phyloP scores from a whole-genome alignment of 1,140 invertebrate species.

The Carposina sasakii region DNA sequence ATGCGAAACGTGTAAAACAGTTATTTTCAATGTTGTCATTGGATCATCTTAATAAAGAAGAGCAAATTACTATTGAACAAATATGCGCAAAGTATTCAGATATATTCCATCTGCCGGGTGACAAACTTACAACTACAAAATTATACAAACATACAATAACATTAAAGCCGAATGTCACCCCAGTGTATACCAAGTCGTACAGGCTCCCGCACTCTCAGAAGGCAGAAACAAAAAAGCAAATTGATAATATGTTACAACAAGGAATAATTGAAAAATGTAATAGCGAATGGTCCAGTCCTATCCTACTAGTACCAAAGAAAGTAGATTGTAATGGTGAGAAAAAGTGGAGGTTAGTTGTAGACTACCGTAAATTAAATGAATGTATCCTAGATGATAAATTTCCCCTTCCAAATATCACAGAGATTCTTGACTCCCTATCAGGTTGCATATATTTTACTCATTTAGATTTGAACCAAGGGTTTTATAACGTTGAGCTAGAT shows the following conservation, averaged over 20 bases:
- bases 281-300: neutral
- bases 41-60: neutral
- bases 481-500: slow-evolving; percentile 64
- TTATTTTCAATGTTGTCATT: neutral
- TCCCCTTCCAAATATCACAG: too few relatives aligned
- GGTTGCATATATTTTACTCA: slow-evolving; percentile 64
- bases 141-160: neutral
- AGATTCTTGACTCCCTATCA: slow-evolving; percentile 20
- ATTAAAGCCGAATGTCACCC: neutral
- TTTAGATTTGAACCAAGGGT: slow-evolving; percentile 68
- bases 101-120: neutral
- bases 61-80: neutral
- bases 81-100: slow-evolving; percentile 2
- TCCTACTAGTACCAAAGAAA: neutral
- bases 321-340: neutral
- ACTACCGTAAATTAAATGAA: neutral
- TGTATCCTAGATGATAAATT: neutral
- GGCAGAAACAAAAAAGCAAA: neutral
- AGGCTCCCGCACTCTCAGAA: neutral
- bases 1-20: neutral
- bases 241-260: neutral
- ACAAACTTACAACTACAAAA: neutral
- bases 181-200: neutral
- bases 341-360: neutral
- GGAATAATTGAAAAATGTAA: neutral